Evolutionary conservation across 2,888 invertebrate genomes (phyloP), one percentile per base, ranked within the genome.

Genomic region (Euzophera pinguis): DNA sequence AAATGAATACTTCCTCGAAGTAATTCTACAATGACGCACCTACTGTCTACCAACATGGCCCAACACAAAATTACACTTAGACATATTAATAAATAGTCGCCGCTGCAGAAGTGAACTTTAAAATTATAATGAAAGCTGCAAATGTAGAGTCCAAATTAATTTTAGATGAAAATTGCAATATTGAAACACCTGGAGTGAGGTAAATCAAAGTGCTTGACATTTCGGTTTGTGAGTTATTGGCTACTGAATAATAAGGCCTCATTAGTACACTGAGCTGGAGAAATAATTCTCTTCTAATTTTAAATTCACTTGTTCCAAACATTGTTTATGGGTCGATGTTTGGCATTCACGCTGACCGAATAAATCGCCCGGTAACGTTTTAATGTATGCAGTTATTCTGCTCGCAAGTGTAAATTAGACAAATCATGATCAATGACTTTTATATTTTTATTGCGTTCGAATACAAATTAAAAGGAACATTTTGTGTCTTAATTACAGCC

Each of bases 401-500:
- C 42, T 43, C 37, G 37, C 42, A 17, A 50, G 50, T 51, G 51
- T 51, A 43, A 51, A 51, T 51, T 43, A 51, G 43, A 51, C 51
- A 51, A 51, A 43, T 50, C 29, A 50, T 51, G 51, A 51, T 43
- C 51, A 43, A 51, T 51, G 43, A 42, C 34, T 42, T 39, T 41
- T 50, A 50, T 50, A 43, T 51, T 51, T 51, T 51, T 35, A 51
- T 51, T 35, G 13, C 35, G 27, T 8, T 35, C 16, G 37, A 12
- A n/a, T 32, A 34, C 50, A 42, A n/a, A 35, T 43, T 45, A 51
- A 51, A 43, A 35, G 22, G 22, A 51, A 43, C 35, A 22, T 32
- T 51, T 51, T 16, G 51, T 51, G 22, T 37, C 42, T 43, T 56
- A 53, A 56, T 56, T 52, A 56, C 41, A 56, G 52, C 39, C 49